Percentiles rank a stretch among this genome's conserved stretches.
Evolutionary conservation across 2,113 vertebrate species (phyloP).

Genomic region (Dendropsophus ebraccatus): DNA sequence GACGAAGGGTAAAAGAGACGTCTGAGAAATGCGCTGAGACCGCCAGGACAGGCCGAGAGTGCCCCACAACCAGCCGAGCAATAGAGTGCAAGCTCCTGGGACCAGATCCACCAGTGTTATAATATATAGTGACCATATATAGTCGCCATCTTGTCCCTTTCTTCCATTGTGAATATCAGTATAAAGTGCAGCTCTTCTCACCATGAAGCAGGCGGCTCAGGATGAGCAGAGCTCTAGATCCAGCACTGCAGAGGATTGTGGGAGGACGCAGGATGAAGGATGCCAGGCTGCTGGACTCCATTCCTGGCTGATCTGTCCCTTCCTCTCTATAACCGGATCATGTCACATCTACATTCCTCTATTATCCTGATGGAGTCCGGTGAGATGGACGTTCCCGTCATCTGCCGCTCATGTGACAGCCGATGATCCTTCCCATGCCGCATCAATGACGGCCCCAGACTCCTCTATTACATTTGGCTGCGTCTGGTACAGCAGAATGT

Average conservation of each 20-base stretch:
- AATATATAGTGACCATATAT: no score
- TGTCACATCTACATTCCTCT: neutral
- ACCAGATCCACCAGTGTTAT: no score
- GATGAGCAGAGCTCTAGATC: no score
- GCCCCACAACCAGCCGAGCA: neutral
- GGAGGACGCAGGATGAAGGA: neutral
- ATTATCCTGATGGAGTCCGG: neutral
- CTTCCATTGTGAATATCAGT: neutral
- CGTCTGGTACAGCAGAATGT: neutral
- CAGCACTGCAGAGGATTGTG: neutral
- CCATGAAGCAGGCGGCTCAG: neutral
- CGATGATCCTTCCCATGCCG: neutral
- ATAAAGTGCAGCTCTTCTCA: neutral
- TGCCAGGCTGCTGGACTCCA: neutral
- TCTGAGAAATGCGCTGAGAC: conserved; percentile 30
- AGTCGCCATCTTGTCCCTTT: no score
- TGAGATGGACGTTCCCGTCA: neutral
- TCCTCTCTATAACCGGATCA: neutral
- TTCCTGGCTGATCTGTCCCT: neutral
- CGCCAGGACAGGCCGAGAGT: neutral
- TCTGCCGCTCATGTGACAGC: neutral
- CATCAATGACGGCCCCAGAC: neutral
- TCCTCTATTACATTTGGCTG: neutral
- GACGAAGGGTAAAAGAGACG: conserved; percentile 47
- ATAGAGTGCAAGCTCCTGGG: neutral